Evolutionary conservation across 2,888 invertebrate species (phyloP), one percentile per base, ranked within the genome.

Genomic region (Catocala fraxini): DNA sequence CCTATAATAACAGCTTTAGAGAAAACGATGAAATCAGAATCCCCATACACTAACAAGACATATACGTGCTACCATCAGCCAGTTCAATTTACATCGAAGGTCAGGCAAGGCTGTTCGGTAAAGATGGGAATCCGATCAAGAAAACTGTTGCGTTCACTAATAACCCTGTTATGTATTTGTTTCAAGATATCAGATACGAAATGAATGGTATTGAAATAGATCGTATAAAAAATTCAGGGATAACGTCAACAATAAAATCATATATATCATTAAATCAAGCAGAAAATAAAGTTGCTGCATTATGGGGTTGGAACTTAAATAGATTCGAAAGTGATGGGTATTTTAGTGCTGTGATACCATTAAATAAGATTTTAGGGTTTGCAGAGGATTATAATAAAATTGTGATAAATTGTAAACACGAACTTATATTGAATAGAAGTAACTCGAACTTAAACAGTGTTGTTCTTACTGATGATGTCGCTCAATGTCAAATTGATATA

Each of bases 371-470:
- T 43, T 35, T 75, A 47, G 70, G 71, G 0, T 70, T 71, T 65
- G 70, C 71, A 9, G 74, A 75, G 55, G 71, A 88, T 69, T 89
- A 84, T 63, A 79, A 79, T 42, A 84, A 83, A 75, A 80, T 88
- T 53, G 72, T 87, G 56, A 68, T 88, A 1, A 89, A 89, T 69
- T 78, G 79, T 59, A 84, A 83, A 75, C 87, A 89, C 79, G 87
- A 89, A 71, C 65, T 85, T 43, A 75, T 86, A 45, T 60, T 89
- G n/a, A 73, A 77, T 33, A 70, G 86, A 63, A 72, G 80, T 43
- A 80, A 70, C n/a, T 74, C 66, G 6, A 78, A 83, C 56, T 43
- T 70, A 5, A 84, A 87, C 71, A 71, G 75, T 49, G 58, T 82
- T 4, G 60, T 51, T 33, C 9, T 64, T 35, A 25, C 34, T 15